Percentiles rank a stretch among this genome's conserved stretches.
Conservation (phyloP, 2,888 invertebrate species). For the Acrocera orbiculus region DNA sequence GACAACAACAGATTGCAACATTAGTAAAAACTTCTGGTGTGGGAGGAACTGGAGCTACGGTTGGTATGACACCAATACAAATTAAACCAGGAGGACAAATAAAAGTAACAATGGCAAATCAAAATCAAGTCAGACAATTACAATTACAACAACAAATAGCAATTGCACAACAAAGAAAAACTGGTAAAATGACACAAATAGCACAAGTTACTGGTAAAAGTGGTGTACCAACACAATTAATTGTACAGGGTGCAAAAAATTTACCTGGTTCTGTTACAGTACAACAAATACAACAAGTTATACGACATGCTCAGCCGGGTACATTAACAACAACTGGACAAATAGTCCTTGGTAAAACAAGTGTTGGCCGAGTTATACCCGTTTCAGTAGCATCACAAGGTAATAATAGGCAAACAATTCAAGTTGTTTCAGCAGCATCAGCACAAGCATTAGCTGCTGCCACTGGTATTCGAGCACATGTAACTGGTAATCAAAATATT, state of each 20-base stretch:
- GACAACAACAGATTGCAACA: slow-evolving; percentile 26
- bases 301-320: slow-evolving; percentile 40
- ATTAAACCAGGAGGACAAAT: slow-evolving; percentile 30
- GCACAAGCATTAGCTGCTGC: slow-evolving; percentile 33
- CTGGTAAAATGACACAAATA: slow-evolving; percentile 42
- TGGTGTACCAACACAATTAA: slow-evolving; percentile 47
- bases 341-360: slow-evolving; percentile 42
- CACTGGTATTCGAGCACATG: slow-evolving; percentile 35
- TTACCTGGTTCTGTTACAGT: slow-evolving; percentile 46
- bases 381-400: slow-evolving; percentile 40
- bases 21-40: slow-evolving; percentile 30
- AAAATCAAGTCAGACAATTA: slow-evolving; percentile 47
- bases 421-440: slow-evolving; percentile 39
- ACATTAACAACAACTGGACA: slow-evolving; percentile 30
- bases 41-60: slow-evolving; percentile 20
- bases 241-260: slow-evolving; percentile 45
- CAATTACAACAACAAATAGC: slow-evolving; percentile 40
- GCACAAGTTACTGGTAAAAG: slow-evolving; percentile 25
- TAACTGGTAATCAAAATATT: slow-evolving; percentile 28
- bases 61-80: slow-evolving; percentile 29
- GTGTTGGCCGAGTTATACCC: slow-evolving; percentile 46
- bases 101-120: slow-evolving; percentile 38
- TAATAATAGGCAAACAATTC: slow-evolving; percentile 38
- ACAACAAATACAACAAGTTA: slow-evolving; percentile 57
- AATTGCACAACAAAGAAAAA: slow-evolving; percentile 37